Conservation (phyloP, 2,797 vertebrate genomes). For the Cichlasoma orientale region DNA sequence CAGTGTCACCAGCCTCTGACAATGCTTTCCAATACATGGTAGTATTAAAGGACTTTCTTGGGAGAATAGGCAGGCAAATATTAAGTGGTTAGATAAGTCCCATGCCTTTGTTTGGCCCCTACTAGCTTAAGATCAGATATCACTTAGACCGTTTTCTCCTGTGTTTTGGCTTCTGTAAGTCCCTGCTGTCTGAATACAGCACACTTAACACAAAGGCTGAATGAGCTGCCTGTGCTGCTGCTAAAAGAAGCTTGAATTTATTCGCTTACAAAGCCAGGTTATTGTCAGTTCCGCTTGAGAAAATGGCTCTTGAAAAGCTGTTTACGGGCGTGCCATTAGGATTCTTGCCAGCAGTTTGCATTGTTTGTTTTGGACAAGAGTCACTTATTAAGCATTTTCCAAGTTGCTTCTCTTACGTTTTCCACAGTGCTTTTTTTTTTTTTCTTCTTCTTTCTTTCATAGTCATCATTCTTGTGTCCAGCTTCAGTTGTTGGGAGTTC, state of each 20-base stretch:
- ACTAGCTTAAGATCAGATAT: constrained; percentile 29
- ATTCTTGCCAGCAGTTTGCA: constrained; percentile 1
- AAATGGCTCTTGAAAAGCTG: constrained; percentile 11
- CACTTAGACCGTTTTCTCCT: constrained; percentile 29
- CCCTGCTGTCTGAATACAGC: constrained; percentile 40
- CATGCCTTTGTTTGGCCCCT: constrained; percentile 36
- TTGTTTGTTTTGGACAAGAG: constrained; percentile 31
- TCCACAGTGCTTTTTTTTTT: constrained; percentile 39
- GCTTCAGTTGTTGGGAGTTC: constrained; percentile 50
- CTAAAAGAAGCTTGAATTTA: constrained; percentile 42
- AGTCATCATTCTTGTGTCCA: constrained; percentile 47
- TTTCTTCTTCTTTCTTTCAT: neutral
- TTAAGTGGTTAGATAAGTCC: constrained; percentile 31
- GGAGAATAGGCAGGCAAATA: constrained; percentile 28
- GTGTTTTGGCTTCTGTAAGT: constrained; percentile 29
- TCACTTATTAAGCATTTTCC: constrained; percentile 49
- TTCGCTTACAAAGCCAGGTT: constrained; percentile 45
- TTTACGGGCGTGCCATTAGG: neutral
- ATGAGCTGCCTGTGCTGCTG: constrained; percentile 24
- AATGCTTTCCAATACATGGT: constrained; percentile 10
- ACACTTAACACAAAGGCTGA: constrained; percentile 45
- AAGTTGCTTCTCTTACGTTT: constrained; percentile 28
- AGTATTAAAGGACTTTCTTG: constrained; percentile 34
- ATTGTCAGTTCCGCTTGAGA: constrained; percentile 26
- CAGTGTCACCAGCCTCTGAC: constrained; percentile 8